Evolutionary conservation across 2,113 vertebrate genomes (phyloP), one percentile per base, ranked within the genome.

Genomic region (Capreolus pygargus): DNA sequence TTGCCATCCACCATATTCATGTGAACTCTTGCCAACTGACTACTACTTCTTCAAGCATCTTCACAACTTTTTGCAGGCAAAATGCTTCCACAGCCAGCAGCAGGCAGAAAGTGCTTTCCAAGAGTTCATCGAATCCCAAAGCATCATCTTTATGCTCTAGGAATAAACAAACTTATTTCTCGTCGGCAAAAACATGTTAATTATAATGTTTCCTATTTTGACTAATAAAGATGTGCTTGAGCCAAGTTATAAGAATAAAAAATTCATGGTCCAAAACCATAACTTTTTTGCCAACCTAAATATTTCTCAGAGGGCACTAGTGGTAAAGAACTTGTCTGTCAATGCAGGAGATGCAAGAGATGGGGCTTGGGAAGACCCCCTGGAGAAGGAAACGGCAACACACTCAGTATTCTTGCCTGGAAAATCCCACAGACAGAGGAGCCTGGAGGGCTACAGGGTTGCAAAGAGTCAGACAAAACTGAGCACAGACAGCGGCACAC

Each of bases 311-410:
- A 39, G 12, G 67, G 67, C n/a, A 23, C 19, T 70, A 70, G 19
- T 23, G 67, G 19, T 70, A 1, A 39, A 70, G 36, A 36, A 70
- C 21, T 5, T 70, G 5, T 1, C 19, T 70, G 19, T 70, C 19
- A 70, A 39, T 70, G 67, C 21, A 70, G 67, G 67, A 70, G n/a
- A 36, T 0, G 0, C n/a, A 70, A 12, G 67, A 70, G 19, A 23
- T 0, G 2, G 10, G 19, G n/a, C 9, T 70, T 23, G n/a, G 67
- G 2, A 70, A 39, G n/a, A 70, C 23, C 19, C 19, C 10, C 10
- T 39, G n/a, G 67, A 70, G 67, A 70, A 70, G n/a, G 67, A 70
- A 70, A 70, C 12, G 10, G n/a, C 19, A 70, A 70, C 67, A 70
- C 67, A 70, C 9, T 36, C 19, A 1, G n/a, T 36, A 70, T 70